A percentile compares a stretch with the other conserved stretches of the same genome.
Conservation (phyloP, 2,113 vertebrate genomes). For the Gorsachius goisagi region DNA sequence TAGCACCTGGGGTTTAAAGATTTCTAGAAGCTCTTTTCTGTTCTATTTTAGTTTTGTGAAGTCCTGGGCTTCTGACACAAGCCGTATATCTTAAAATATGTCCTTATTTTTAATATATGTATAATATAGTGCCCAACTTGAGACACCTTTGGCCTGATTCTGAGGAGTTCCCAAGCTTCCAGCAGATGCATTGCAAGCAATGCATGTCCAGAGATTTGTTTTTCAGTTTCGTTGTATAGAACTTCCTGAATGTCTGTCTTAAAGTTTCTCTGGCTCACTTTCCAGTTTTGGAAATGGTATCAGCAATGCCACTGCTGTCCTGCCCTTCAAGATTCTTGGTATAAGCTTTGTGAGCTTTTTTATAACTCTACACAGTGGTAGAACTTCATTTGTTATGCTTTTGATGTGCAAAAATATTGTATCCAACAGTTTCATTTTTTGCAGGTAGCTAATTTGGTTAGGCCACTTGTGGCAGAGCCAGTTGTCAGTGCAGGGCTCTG, state of each 20-base stretch:
- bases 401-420: background rate
- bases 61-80: background rate
- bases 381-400: background rate
- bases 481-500: background rate
- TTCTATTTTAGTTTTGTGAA: background rate
- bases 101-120: background rate
- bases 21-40: background rate
- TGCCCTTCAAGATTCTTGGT: background rate
- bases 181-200: accelerated
- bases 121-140: background rate
- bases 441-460: background rate
- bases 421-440: background rate
- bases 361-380: background rate
- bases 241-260: background rate
- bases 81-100: background rate
- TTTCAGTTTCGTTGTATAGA: background rate
- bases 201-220: background rate
- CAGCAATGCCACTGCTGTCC: background rate
- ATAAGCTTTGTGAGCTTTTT: background rate
- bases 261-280: background rate
- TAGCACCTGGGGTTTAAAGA: background rate
- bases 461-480: background rate
- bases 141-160: background rate
- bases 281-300: background rate
- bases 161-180: background rate